Percentiles rank a stretch among this genome's conserved stretches.
Conservation (phyloP, 1,140 invertebrate species). For the Ceratitis capitata region DNA sequence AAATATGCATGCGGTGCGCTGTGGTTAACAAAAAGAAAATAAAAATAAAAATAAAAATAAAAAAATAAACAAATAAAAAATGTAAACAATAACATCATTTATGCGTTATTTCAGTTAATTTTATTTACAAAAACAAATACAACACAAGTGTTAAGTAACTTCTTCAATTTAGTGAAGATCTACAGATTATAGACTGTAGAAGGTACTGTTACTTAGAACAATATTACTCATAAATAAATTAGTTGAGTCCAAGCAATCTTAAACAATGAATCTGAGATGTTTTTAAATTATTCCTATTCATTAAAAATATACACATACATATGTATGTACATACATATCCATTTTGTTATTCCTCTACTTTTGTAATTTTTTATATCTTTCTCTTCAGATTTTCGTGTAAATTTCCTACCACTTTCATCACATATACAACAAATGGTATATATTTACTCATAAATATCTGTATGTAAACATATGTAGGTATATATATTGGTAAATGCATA, state of each 20-base stretch:
- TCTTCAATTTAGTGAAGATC: not conserved
- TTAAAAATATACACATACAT: too few species aligned
- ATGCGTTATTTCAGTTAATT: constrained; percentile 13
- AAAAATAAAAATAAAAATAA: too few species aligned
- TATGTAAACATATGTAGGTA: not conserved
- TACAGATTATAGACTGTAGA: too few species aligned
- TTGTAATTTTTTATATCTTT: too few species aligned
- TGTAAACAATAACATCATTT: constrained; percentile 22
- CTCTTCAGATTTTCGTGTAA: too few species aligned
- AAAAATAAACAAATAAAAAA: not conserved
- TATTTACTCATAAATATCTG: not conserved
- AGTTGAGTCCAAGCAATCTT: too few species aligned
- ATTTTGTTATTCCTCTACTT: too few species aligned
- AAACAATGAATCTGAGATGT: too few species aligned
- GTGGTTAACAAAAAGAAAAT: not conserved
- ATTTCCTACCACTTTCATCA: too few species aligned
- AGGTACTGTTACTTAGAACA: too few species aligned
- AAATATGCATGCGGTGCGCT: not conserved
- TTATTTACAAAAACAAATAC: constrained; percentile 7
- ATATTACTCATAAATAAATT: not conserved
- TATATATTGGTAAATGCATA: not conserved
- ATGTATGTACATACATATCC: too few species aligned
- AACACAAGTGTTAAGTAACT: not conserved
- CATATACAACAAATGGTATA: not conserved
- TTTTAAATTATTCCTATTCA: too few species aligned